Evolutionary conservation across 2,888 invertebrate genomes (phyloP), one percentile per base, ranked within the genome.

Genomic region (Dermolepida albohirtum): DNA sequence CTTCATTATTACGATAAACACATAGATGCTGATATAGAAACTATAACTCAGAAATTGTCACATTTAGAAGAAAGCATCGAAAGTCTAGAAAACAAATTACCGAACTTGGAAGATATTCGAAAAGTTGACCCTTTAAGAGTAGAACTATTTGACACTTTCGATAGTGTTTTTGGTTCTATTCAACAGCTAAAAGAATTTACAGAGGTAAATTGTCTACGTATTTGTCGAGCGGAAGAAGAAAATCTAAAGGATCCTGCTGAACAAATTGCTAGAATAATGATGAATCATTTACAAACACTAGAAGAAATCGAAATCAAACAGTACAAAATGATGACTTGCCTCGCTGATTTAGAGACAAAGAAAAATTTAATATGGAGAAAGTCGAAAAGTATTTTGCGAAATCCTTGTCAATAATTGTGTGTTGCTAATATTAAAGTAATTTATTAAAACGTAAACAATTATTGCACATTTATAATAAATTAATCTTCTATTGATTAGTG

Each of bases 201-300:
- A 14, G 59, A 59, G n/a, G 12, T 59, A 12, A 8, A 27, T 10
- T 29, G 16, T 5, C 1, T 5, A 27, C 14, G 51, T 10, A 22
- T 27, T n/a, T 59, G 66, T 27, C 34, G 50, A 10, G 12, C 14
- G 41, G 49, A 57, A 6, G 51, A 50, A 14, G 39, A 59, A 14
- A 57, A n/a, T 10, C 27, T 27, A 27, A 47, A 59, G 16, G 49
- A 50, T 39, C 66, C 66, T 16, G 47, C 50, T n/a, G 50, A 66
- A n/a, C 57, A 66, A 41, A 12, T 66, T 4, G 22, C 59, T n/a
- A 66, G 22, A 27, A 41, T 66, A 22, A 66, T 66, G 59, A 59
- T 51, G 59, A 50, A 50, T 27, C 57, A 66, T n/a, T 22, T 66
- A 22, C 43, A 50, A 39, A 50, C 57, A 5, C 22, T 66, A 17